Evolutionary conservation across 2,888 invertebrate species (phyloP), one percentile per base, ranked within the genome.

Genomic region (Agrochola circellaris): DNA sequence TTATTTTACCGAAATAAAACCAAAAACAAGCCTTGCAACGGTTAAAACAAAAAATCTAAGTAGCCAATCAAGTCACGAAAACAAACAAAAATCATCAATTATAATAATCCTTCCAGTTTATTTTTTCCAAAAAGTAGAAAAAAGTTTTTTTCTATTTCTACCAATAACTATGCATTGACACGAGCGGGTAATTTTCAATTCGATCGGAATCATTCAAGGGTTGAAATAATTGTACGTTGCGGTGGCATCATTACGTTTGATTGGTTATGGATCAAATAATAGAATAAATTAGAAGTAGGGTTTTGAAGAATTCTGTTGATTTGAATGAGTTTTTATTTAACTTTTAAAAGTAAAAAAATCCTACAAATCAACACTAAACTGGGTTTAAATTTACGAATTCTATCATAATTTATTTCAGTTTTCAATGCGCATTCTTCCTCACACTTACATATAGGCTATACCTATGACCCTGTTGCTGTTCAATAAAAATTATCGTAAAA

Each of bases 201-300:
- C 73, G 81, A 85, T 82, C 67, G 76, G 76, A 81, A 58, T 42
- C 80, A 83, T 87, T 88, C 89, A 89, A 89, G 89, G 89, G 89
- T 88, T 88, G 62, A 88, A 77, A 82, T 89, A 83, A 89, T 86
- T 87, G 77, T 76, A 61, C 17, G 73, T 71, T 85, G 61, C 78
- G 79, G 80, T 76, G 56, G 66, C 54, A 60, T 85, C 77, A 89
- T 89, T 87, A 87, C 74, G 20, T 75, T 61, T 71, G 79, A 88
- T 89, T 88, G 82, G 88, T 80, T 86, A 78, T 74, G 85, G 79
- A 80, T 84, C 84, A 84, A 80, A 81, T 73, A 75, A 54, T 77
- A 70, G 26, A 81, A 77, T 80, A 56, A 73, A 83, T 79, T 78
- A 74, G 23, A 73, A 77, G 77, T 64, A 38, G 17, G 48, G 58